Evolutionary conservation across 2,888 invertebrate genomes (phyloP).

Genomic region (Octonoba sinensis): DNA sequence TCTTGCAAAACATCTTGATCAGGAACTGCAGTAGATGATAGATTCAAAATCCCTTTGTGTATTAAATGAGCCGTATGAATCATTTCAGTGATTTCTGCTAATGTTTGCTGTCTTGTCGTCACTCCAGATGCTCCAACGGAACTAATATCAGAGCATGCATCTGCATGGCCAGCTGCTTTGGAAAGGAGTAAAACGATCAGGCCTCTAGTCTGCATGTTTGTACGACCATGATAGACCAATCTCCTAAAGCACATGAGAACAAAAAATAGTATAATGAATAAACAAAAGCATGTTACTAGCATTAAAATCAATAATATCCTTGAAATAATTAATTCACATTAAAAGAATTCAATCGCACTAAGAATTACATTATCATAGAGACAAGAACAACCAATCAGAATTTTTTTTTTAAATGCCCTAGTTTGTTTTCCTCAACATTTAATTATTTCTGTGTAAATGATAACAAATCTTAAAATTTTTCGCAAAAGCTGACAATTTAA

Average conservation of each 20-base stretch:
- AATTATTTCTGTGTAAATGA: too few species aligned
- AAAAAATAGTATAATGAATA: too few species aligned
- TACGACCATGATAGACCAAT: constrained; percentile 90
- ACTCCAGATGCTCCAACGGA: constrained; percentile 86
- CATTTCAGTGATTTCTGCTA: constrained; percentile 97
- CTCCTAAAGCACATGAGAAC: constrained; percentile 77
- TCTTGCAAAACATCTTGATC: constrained; percentile 75
- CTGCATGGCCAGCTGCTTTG: constrained; percentile 86
- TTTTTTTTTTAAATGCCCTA: too few species aligned
- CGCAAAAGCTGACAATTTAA: too few species aligned
- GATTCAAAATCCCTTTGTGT: constrained; percentile 75
- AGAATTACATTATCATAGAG: too few species aligned
- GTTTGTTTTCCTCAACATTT: too few species aligned
- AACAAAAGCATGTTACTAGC: too few species aligned
- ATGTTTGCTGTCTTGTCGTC: constrained; percentile 84
- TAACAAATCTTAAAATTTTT: too few species aligned
- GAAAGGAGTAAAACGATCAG: constrained; percentile 90
- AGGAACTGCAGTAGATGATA: constrained; percentile 49
- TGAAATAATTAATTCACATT: too few species aligned
- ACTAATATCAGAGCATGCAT: constrained; percentile 77
- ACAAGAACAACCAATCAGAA: too few species aligned
- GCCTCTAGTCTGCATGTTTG: constrained; percentile 94
- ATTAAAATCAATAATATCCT: too few species aligned
- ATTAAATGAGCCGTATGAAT: constrained; percentile 92
- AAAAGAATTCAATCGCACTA: too few species aligned